phyloP scores from a whole-genome alignment of 2,888 invertebrate species.

The Hyalella azteca region DNA sequence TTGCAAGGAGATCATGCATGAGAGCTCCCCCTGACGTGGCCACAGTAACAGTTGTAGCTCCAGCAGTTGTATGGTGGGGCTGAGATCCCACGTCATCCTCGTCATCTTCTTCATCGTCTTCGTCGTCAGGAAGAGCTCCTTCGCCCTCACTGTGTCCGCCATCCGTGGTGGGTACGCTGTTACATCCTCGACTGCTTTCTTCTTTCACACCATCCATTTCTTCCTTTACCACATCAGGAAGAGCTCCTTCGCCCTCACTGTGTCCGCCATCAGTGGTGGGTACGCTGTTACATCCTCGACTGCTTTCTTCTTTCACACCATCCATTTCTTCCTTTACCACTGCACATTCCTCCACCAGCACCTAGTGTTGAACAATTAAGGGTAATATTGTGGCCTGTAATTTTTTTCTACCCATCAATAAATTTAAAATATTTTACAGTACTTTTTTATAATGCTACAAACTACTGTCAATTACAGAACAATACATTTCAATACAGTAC shows the following conservation, averaged over 20 bases:
- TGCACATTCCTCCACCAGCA: conserved; percentile 17
- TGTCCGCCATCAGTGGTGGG: conserved; percentile 19
- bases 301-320: conserved; percentile 22
- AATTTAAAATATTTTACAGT: no score
- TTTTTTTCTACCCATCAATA: no score
- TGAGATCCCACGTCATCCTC: conserved; percentile 6
- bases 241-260: conserved; percentile 20
- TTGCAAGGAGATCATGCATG: conserved; percentile 27
- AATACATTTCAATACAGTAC: no score
- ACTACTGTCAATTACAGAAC: no score
- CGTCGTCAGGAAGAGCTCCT: conserved; percentile 38
- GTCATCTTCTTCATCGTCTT: conserved; percentile 20
- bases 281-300: conserved; percentile 16
- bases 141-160: conserved; percentile 23
- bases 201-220: conserved; percentile 26
- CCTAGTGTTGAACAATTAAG: no score
- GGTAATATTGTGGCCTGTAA: no score
- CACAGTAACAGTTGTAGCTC: not conserved
- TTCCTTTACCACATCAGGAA: conserved; percentile 33
- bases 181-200: conserved; percentile 19
- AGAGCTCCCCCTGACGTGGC: not conserved
- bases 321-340: conserved; percentile 27
- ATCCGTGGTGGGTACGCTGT: conserved; percentile 14
- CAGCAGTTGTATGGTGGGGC: not conserved
- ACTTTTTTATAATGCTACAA: no score